Base-by-base conservation (phyloP, 2,113 vertebrate species). In the Arenaria interpres region DNA sequence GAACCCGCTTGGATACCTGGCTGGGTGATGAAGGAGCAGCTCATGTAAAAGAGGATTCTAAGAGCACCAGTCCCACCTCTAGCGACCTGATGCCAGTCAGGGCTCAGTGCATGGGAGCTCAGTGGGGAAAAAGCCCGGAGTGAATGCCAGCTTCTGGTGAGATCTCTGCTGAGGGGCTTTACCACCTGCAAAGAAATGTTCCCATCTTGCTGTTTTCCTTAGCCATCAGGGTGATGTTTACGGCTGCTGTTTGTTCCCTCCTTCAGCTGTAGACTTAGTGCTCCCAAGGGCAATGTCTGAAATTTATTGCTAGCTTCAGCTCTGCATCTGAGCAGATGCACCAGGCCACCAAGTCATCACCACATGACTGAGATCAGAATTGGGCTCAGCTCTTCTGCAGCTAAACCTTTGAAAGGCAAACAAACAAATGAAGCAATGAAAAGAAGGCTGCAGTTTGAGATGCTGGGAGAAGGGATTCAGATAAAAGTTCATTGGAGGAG, bases 1-100 rank as follows among this genome's bases (percentile, higher is more conserved):
- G 4, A 39, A 50, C 7, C 20, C 1, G 0, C 33, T 4, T 79
- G 50, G 24, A 12, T 23, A 25, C 9, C 22, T 33, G 68, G 11
- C 63, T 66, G 43, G 20, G 18, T 32, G 67, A 41, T 57, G 67
- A 37, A 12, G 14, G 12, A 62, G 62, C 27, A 50, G 28, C 20
- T 54, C 21, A 9, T 48, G 30, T 2, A 30, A 5, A 37, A 37
- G 1, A 16, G 9, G 27, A 17, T 11, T 76, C 7, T 6, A 33
- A 59, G 48, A 73, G 76, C 30, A 35, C 16, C 56, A 16, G 35
- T 45, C 14, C 16, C 20, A 20, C 1, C 27, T 41, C 39, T 13
- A 18, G 66, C 3, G 69, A 63, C 6, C 48, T n/a, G 18, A 4
- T 46, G 62, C 6, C 14, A 25, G 30, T 24, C 13, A 37, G 66